Evolutionary conservation across 2,888 invertebrate genomes (phyloP).

Genomic region (Malthinus flaveolus): DNA sequence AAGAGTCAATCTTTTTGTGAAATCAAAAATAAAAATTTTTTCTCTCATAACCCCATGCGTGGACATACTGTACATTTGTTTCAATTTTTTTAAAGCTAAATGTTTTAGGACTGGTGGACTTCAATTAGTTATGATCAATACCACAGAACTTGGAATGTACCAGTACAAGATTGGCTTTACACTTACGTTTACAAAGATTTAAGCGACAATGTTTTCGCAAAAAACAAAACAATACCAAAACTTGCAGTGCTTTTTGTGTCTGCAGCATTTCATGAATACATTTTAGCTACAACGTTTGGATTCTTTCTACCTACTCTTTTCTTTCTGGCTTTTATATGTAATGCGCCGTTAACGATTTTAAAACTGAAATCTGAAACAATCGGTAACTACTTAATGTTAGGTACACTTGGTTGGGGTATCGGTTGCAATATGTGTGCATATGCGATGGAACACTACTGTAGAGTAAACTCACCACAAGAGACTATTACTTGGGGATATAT

Average conservation of each 20-base stretch:
- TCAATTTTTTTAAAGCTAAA: too few species aligned
- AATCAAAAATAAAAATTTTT: too few species aligned
- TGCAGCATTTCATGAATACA: constrained; percentile 85
- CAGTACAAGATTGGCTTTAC: constrained; percentile 94
- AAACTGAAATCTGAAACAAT: constrained; percentile 54
- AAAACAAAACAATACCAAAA: constrained; percentile 59
- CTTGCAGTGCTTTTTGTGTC: constrained; percentile 70
- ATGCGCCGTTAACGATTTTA: constrained; percentile 61
- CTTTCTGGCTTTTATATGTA: constrained; percentile 70
- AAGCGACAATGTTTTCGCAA: constrained; percentile 53
- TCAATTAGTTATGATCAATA: constrained; percentile 78
- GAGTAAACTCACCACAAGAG: constrained; percentile 68
- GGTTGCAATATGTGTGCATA: constrained; percentile 78
- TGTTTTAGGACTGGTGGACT: constrained; percentile 90
- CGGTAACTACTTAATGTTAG: constrained; percentile 81
- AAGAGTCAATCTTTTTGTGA: too few species aligned
- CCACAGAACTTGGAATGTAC: constrained; percentile 94
- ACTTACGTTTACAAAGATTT: constrained; percentile 83
- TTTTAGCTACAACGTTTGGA: constrained; percentile 75
- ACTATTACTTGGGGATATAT: constrained; percentile 53
- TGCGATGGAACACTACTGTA: constrained; percentile 84
- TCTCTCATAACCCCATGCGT: neutral
- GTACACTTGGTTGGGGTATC: constrained; percentile 75
- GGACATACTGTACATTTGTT: too few species aligned
- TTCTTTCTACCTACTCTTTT: constrained; percentile 60